Percentiles rank a stretch among this genome's conserved stretches.
phyloP scores from a whole-genome alignment of 2,888 invertebrate species.

The Eucera pruinosa region DNA sequence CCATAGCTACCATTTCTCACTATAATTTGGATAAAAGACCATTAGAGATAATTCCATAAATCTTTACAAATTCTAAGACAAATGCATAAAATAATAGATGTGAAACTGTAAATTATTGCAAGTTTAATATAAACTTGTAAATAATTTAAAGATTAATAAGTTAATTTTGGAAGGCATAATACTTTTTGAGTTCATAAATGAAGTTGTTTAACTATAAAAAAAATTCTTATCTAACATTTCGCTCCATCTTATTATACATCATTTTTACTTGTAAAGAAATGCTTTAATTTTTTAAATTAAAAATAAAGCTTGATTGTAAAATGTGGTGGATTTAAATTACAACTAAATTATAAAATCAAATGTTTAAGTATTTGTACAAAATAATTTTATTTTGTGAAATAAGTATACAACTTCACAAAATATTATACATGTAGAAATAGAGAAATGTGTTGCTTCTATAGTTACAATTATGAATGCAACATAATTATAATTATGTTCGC shows the following conservation, averaged over 20 bases:
- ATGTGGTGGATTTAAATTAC: background rate
- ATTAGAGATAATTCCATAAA: conserved; percentile 6
- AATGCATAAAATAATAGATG: background rate
- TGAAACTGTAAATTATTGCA: background rate
- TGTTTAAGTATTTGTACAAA: conserved; percentile 10
- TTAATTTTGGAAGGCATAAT: too few relatives aligned
- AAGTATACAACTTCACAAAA: conserved; percentile 23
- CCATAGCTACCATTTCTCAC: background rate
- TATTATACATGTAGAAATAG: conserved; percentile 12
- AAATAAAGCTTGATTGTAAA: background rate
- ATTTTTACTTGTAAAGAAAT: background rate
- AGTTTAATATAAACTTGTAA: background rate
- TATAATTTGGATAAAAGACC: background rate
- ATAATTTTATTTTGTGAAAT: conserved; percentile 36
- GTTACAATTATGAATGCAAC: conserved; percentile 13
- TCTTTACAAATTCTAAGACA: background rate
- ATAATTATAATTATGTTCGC: conserved; percentile 4
- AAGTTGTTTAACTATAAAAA: background rate
- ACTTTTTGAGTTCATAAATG: too few relatives aligned
- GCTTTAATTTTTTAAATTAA: background rate
- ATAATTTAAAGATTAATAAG: background rate
- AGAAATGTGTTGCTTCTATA: conserved; percentile 12
- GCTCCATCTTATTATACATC: background rate
- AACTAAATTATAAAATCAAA: conserved; percentile 6
- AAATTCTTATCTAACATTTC: background rate